A percentile compares a stretch with the other conserved stretches of the same genome.
Evolutionary conservation across 2,113 vertebrate genomes (phyloP).

Genomic region (Tautogolabrus adspersus): DNA sequence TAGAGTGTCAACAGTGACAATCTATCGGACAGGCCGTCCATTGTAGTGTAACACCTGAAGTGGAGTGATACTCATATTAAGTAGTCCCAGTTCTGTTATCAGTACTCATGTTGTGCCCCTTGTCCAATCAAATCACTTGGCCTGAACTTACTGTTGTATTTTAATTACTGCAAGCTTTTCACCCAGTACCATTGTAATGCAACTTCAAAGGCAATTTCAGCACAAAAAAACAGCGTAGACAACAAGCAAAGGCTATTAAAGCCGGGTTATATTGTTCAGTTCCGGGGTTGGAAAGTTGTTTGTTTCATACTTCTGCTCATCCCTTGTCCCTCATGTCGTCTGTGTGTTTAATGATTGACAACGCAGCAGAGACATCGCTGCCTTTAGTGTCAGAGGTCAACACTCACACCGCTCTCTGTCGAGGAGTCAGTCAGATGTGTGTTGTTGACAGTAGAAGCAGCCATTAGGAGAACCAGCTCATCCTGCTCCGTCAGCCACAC

Average conservation of each 20-base stretch:
- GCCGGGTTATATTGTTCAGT: background rate
- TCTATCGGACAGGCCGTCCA: too few relatives aligned
- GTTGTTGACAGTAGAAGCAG: conserved; percentile 21
- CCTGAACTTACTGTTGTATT: too few relatives aligned
- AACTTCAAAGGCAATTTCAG: background rate
- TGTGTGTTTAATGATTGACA: conserved; percentile 52
- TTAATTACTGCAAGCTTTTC: background rate
- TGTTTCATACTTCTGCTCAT: conserved; percentile 12
- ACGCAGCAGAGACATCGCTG: background rate
- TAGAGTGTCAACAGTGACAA: too few relatives aligned
- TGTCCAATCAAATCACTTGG: too few relatives aligned
- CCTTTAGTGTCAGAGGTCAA: conserved; percentile 20
- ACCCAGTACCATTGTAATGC: background rate
- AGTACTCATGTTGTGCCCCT: too few relatives aligned
- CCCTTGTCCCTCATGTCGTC: background rate
- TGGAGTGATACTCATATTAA: too few relatives aligned
- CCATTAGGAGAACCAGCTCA: conserved; percentile 24
- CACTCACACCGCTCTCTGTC: background rate
- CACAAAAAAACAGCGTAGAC: background rate
- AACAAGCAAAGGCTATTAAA: background rate
- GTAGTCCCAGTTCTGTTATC: too few relatives aligned
- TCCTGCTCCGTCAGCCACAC: conserved; percentile 25
- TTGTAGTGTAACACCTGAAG: too few relatives aligned
- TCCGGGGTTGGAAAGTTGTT: background rate
- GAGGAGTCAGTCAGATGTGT: background rate